Conservation (phyloP, 2,888 invertebrate species). For the Emmelina monodactyla region DNA sequence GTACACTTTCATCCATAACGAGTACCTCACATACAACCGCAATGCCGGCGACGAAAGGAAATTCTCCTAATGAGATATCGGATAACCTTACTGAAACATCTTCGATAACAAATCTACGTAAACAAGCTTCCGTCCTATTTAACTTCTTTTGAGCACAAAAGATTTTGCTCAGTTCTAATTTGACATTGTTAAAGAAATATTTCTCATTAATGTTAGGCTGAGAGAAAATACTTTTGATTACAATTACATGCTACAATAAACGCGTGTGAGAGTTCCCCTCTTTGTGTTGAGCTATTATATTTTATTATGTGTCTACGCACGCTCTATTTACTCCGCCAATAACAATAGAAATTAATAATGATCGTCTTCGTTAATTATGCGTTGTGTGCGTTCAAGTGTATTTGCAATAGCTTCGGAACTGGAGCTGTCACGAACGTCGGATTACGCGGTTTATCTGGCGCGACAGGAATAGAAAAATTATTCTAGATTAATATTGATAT, state of each 20-base stretch:
- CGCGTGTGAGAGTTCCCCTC: slow-evolving; percentile 48
- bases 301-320: slow-evolving; percentile 41
- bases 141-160: too few relatives aligned
- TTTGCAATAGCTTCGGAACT: slow-evolving; percentile 30
- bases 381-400: slow-evolving; percentile 28
- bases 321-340: slow-evolving; percentile 52
- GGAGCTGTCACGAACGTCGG: slow-evolving; percentile 37
- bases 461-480: slow-evolving; percentile 24
- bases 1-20: slow-evolving; percentile 50
- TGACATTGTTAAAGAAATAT: slow-evolving; percentile 13
- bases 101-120: background rate
- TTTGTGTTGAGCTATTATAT: slow-evolving; percentile 43
- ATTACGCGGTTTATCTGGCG: slow-evolving; percentile 33
- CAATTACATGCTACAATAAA: slow-evolving; percentile 47
- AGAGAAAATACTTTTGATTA: slow-evolving; percentile 51
- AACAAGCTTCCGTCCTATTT: background rate
- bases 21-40: slow-evolving; percentile 18
- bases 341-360: slow-evolving; percentile 58
- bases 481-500: slow-evolving; percentile 27
- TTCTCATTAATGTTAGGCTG: slow-evolving; percentile 32
- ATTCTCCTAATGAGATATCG: slow-evolving; percentile 11
- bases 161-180: too few relatives aligned
- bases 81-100: slow-evolving; percentile 8
- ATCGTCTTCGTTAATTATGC: slow-evolving; percentile 48
- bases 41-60: slow-evolving; percentile 20